Evolutionary conservation across 2,797 vertebrate species (phyloP).

Genomic region (Florisuga fusca): DNA sequence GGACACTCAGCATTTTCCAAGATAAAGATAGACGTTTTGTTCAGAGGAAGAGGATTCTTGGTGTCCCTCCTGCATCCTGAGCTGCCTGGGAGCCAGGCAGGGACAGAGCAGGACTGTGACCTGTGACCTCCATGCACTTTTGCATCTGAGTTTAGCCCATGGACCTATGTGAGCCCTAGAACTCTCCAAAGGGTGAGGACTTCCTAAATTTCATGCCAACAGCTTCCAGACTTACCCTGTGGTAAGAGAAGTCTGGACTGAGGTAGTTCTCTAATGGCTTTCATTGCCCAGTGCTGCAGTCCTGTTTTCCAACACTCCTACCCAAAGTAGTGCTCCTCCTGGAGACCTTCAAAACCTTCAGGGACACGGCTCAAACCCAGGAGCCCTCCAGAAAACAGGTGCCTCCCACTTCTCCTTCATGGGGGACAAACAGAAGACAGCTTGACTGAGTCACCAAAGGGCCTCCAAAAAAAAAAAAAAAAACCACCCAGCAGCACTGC

Average conservation of each 20-base stretch:
- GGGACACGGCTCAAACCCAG: neutral
- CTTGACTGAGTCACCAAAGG: neutral
- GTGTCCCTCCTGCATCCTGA: neutral
- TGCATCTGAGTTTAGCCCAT: neutral
- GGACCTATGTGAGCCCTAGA: neutral
- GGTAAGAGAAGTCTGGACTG: neutral
- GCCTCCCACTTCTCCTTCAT: neutral
- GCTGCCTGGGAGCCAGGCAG: neutral
- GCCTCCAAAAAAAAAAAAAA: neutral
- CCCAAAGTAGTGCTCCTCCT: neutral
- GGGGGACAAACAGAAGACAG: neutral
- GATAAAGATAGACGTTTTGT: neutral
- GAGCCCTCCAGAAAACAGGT: neutral
- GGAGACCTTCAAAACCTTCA: neutral
- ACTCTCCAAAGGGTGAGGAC: rapidly evolving
- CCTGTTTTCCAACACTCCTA: neutral
- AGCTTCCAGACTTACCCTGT: neutral
- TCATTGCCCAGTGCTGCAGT: neutral
- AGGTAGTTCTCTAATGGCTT: neutral
- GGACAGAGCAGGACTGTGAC: neutral
- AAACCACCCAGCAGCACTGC: neutral
- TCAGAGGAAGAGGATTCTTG: neutral
- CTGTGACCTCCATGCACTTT: neutral
- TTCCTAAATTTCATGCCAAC: neutral
- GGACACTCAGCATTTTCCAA: neutral